Conservation (phyloP, 2,888 invertebrate genomes). For the Latrodectus hesperus region DNA sequence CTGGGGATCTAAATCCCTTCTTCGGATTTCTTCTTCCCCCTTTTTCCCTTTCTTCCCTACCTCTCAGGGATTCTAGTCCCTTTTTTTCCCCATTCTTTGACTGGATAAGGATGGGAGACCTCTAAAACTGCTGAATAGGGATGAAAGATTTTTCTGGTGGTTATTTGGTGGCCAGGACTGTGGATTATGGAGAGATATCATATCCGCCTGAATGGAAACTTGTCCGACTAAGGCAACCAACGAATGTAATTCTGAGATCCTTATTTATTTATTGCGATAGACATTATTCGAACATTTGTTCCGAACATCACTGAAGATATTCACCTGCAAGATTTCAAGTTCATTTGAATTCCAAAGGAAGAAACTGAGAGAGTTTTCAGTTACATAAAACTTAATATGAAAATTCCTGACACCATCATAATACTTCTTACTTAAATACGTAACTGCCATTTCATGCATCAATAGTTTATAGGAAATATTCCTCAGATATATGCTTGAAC, state of each 20-base stretch:
- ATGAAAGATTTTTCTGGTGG: neutral
- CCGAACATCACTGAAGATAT: too few relatives aligned
- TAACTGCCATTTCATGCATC: too few relatives aligned
- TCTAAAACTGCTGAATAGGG: slow-evolving; percentile 19
- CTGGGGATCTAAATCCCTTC: slow-evolving; percentile 46
- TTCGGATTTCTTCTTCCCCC: slow-evolving; percentile 29
- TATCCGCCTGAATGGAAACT: neutral
- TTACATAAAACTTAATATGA: too few relatives aligned
- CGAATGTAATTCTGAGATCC: neutral
- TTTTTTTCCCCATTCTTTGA: neutral
- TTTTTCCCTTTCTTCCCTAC: neutral
- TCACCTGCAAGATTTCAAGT: too few relatives aligned
- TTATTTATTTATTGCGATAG: neutral
- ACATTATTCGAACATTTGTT: too few relatives aligned
- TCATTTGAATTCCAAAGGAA: too few relatives aligned
- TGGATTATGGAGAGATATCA: neutral
- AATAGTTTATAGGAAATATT: too few relatives aligned
- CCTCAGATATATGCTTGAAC: too few relatives aligned
- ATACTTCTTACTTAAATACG: too few relatives aligned
- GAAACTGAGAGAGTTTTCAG: too few relatives aligned
- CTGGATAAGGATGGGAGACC: neutral
- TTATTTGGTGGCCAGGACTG: neutral
- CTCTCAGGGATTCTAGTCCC: neutral
- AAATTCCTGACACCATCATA: too few relatives aligned
- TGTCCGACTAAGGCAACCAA: neutral